These are phyloP conservation scores for Zaprionus africanus DNA, from an alignment of 1,140 invertebrate genomes.

Conservation along the genomic window DNA sequence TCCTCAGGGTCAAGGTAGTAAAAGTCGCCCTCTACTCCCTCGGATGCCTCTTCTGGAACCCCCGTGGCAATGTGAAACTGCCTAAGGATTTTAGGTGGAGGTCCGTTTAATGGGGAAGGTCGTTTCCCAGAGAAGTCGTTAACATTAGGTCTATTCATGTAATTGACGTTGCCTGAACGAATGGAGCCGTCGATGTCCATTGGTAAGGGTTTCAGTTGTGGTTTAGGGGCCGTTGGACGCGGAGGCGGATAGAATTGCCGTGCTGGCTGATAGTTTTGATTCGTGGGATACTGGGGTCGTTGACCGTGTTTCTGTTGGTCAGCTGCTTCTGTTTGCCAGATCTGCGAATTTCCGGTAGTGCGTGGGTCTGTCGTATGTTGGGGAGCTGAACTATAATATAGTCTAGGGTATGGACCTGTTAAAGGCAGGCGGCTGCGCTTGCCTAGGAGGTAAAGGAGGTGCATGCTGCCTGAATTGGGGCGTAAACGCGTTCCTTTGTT, in stretches of 20 bases:
- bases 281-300: neutral
- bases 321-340: no score
- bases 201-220: constrained; percentile 8
- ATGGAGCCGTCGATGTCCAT: constrained; percentile 4
- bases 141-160: constrained; percentile 3
- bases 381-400: no score
- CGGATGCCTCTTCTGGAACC: neutral
- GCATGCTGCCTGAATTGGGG: neutral
- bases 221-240: neutral
- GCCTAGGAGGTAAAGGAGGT: neutral
- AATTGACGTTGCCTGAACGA: neutral
- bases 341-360: no score
- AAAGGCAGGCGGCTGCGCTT: neutral
- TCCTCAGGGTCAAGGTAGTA: neutral
- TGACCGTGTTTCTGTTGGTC: neutral
- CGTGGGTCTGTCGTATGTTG: no score
- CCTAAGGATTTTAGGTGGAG: constrained; percentile 1
- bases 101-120: neutral
- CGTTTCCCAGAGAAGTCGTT: neutral
- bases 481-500: constrained; percentile 1
- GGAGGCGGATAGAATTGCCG: no score
- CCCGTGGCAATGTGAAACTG: constrained; percentile 5
- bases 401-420: neutral
- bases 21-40: constrained; percentile 1
- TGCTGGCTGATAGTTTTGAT: no score